phyloP scores from a whole-genome alignment of 2,113 vertebrate species.

The Clarias macrocephalus region DNA sequence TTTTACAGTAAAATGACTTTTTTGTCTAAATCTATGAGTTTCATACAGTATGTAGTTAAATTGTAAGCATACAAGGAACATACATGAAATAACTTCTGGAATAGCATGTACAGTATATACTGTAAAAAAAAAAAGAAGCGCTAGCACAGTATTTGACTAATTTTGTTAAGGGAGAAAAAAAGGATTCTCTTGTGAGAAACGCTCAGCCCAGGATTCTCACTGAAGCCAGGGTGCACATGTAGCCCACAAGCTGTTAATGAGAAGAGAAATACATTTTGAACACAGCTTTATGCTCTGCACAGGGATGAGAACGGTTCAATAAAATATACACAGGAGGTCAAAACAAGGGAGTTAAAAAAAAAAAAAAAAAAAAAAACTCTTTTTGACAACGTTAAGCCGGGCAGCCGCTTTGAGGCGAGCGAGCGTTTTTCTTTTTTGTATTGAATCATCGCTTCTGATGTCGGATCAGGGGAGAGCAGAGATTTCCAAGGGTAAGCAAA shows the following conservation, averaged over 20 bases:
- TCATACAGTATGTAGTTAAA: too few species aligned
- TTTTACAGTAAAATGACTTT: not conserved
- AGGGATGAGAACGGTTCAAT: conserved; percentile 81
- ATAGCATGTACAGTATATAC: not conserved
- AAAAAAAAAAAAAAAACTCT: conserved; percentile 72
- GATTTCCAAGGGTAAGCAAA: conserved; percentile 82
- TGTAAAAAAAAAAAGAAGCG: not conserved
- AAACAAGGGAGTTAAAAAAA: conserved; percentile 73
- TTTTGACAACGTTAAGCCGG: conserved; percentile 84
- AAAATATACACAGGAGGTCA: conserved; percentile 82
- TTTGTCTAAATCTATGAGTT: not conserved
- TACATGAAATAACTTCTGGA: not conserved
- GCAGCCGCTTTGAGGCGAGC: conserved; percentile 78
- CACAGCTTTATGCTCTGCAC: conserved; percentile 68
- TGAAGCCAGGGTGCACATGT: conserved; percentile 64
- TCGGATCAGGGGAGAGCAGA: conserved; percentile 75
- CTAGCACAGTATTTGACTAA: not conserved
- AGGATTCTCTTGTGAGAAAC: conserved; percentile 21
- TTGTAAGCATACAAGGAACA: not conserved
- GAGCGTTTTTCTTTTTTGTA: conserved; percentile 54
- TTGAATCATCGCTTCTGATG: conserved; percentile 82
- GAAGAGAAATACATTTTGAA: conserved; percentile 78
- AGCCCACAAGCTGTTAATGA: conserved; percentile 74
- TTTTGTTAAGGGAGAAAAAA: not conserved
- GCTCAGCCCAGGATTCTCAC: conserved; percentile 47